Evolutionary conservation across 1,140 invertebrate species (phyloP).

Genomic region (Meloidogyne exigua): DNA sequence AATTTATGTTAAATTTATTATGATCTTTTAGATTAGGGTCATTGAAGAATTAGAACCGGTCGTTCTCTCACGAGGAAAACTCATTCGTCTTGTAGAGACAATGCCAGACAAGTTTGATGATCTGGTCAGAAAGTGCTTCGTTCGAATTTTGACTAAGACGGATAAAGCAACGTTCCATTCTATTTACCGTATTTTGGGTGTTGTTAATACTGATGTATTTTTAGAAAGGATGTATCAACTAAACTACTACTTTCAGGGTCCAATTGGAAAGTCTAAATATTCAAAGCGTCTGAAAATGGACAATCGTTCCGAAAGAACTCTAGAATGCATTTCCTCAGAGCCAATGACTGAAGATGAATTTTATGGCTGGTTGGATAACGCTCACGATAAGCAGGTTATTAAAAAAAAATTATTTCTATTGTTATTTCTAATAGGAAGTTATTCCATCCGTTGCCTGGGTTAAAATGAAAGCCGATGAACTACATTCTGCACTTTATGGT

Average conservation of each 20-base stretch:
- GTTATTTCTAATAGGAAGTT: background rate
- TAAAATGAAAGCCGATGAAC: background rate
- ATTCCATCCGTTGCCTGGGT: background rate
- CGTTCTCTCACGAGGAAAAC: background rate
- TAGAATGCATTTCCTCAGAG: background rate
- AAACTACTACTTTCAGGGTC: background rate
- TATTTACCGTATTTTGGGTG: background rate
- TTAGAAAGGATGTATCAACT: background rate
- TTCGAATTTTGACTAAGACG: background rate
- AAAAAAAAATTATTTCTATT: background rate
- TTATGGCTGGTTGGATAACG: background rate
- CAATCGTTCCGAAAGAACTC: background rate
- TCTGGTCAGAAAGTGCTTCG: background rate
- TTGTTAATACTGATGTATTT: background rate
- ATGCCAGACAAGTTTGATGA: background rate
- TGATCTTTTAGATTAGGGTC: background rate
- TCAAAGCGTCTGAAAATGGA: background rate
- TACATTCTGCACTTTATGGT: background rate
- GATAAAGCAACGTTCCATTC: background rate
- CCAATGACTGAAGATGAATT: background rate
- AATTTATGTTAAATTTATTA: background rate
- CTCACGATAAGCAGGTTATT: background rate
- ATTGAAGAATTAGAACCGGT: background rate
- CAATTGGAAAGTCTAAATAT: background rate
- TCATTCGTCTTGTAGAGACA: background rate